Base-by-base conservation (phyloP, 2,113 vertebrate genomes). In the Cephalopholis sonnerati region DNA sequence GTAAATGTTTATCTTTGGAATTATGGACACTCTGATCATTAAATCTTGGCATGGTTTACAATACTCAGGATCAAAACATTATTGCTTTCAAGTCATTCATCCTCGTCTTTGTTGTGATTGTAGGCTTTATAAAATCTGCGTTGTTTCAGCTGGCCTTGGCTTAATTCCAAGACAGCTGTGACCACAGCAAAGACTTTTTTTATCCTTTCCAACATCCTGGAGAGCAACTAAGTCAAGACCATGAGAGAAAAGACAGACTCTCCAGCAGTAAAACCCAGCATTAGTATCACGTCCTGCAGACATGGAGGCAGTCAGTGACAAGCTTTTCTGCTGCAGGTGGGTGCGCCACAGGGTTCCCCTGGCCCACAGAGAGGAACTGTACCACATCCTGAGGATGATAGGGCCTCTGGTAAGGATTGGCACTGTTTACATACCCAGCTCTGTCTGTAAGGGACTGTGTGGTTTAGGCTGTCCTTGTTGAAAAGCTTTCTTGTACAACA, bases 351-450 rank as follows among this genome's bases (percentile, higher is more conserved):
- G 77, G 72, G 44, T 96, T 55, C 92, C 95, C 16, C 72, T 65
- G 84, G 67, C 82, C 36, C 70, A 90, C 90, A 86, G 93, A 74
- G 92, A 95, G 68, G 95, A 96, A 69, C 74, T 95, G 22, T 94
- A 93, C 91, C 92, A 95, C 79, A 93, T 95, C 75, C 82, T 96
- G 71, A 81, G 85, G 58, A 95, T 95, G 93, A 94, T 93, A 10
- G 92, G 91, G 63, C 95, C 95, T 84, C 88, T 95, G 94, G 95
- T 96, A 91, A 94, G 92, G 54, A 81, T 3, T 20, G 65, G 46
- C 17, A 3, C 29, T 73, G 53, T 27, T 76, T 64, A 24, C 10
- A n/a, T 20, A 44, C 7, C 50, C 2, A 17, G 3, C 36, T 64
- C 20, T 58, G 48, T 59, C 50, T 68, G 32, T 12, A 24, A 39